Percentiles rank a stretch among this genome's conserved stretches.
phyloP scores from a whole-genome alignment of 2,113 vertebrate species.

The Phainopepla nitens region DNA sequence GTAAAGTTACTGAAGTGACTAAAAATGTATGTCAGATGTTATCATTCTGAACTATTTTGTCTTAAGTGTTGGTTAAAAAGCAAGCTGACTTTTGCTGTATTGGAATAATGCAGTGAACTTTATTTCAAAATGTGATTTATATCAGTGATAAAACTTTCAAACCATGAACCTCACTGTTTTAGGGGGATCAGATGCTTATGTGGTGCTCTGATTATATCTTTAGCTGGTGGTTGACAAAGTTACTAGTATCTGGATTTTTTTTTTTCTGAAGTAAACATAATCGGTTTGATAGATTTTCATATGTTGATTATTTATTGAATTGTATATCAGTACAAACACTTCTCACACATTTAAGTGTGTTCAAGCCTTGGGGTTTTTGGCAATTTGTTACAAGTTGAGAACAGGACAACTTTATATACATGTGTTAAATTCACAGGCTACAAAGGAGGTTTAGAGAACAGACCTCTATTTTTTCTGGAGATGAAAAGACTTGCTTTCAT shows the following conservation, averaged over 20 bases:
- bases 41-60: neutral
- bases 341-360: neutral
- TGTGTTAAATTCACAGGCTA: neutral
- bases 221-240: rapidly evolving
- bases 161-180: neutral
- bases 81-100: neutral
- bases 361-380: neutral
- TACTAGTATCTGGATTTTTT: neutral
- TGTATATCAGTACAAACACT: neutral
- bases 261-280: neutral
- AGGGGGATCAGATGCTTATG: neutral
- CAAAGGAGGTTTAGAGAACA: neutral
- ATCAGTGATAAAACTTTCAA: neutral
- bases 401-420: neutral
- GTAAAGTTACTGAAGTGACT: neutral
- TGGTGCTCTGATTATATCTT: neutral
- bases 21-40: neutral
- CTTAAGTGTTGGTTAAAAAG: neutral
- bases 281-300: neutral
- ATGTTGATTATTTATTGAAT: neutral
- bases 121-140: neutral
- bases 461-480: neutral
- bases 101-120: neutral
- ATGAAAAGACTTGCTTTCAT: neutral
- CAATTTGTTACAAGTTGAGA: neutral